phyloP scores from a whole-genome alignment of 2,797 vertebrate species.

The Cirrhinus molitorella region DNA sequence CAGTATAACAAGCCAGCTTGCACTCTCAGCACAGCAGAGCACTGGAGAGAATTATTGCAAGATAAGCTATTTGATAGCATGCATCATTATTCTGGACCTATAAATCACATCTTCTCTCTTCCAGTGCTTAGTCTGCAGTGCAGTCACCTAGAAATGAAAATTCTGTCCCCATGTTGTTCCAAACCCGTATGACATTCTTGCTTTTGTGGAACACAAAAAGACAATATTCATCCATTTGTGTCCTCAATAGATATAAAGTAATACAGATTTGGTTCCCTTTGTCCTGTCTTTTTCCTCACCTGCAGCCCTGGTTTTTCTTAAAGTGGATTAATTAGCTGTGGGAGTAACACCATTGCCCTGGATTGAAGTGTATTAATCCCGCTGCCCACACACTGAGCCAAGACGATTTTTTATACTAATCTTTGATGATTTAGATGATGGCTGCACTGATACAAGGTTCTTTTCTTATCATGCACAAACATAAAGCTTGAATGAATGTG shows the following conservation, averaged over 20 bases:
- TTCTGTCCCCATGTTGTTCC: not conserved
- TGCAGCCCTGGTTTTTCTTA: constrained; percentile 42
- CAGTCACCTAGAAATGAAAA: not conserved
- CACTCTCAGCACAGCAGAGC: not conserved
- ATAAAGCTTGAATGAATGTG: not conserved
- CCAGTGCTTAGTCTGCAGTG: not conserved
- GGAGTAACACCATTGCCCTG: constrained; percentile 41
- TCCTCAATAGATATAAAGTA: not conserved
- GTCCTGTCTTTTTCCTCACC: constrained; percentile 5
- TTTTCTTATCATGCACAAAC: not conserved
- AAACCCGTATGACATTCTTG: not conserved
- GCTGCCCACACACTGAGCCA: not conserved
- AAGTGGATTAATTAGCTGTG: constrained; percentile 59
- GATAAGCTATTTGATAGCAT: constrained; percentile 9
- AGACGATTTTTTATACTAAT: not conserved
- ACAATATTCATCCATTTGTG: not conserved
- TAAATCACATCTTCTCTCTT: constrained; percentile 15
- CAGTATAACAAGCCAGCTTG: constrained; percentile 11
- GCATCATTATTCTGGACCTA: not conserved
- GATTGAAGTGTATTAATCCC: constrained; percentile 49
- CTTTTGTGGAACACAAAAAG: not conserved
- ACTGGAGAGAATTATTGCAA: not conserved
- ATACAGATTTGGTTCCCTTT: not conserved
- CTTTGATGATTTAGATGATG: not conserved
- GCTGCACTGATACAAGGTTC: not conserved